phyloP scores from a whole-genome alignment of 2,113 vertebrate genomes.

The Albula goreensis region DNA sequence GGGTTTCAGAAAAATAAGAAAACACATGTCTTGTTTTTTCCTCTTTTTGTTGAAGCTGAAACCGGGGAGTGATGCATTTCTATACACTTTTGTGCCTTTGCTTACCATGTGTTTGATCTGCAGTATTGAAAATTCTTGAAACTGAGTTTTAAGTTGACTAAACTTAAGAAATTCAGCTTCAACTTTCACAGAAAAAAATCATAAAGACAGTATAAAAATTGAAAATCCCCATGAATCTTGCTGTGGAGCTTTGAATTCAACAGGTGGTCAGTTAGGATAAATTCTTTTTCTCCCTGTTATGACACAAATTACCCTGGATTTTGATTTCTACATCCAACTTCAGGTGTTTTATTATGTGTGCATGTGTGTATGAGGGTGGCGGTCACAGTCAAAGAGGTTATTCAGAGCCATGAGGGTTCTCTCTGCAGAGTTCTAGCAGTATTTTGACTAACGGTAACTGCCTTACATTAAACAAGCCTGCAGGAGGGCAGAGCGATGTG shows the following conservation, averaged over 20 bases:
- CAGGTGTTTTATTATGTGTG: constrained; percentile 1
- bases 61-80: background rate
- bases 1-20: background rate
- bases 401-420: background rate
- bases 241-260: too few species aligned
- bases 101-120: background rate
- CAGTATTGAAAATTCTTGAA: too few species aligned
- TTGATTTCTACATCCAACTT: background rate
- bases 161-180: too few species aligned
- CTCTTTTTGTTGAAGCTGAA: background rate
- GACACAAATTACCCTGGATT: too few species aligned
- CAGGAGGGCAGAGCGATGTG: background rate
- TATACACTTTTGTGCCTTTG: background rate
- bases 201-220: too few species aligned
- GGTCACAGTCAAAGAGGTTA: background rate
- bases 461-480: background rate
- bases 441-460: background rate
- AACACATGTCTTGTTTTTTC: background rate
- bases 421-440: background rate
- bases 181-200: too few species aligned
- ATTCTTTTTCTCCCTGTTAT: too few species aligned
- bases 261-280: too few species aligned
- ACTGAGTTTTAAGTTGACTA: too few species aligned
- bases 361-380: background rate
- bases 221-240: too few species aligned